phyloP scores from a whole-genome alignment of 2,113 vertebrate species.

The Amia ocellicauda region DNA sequence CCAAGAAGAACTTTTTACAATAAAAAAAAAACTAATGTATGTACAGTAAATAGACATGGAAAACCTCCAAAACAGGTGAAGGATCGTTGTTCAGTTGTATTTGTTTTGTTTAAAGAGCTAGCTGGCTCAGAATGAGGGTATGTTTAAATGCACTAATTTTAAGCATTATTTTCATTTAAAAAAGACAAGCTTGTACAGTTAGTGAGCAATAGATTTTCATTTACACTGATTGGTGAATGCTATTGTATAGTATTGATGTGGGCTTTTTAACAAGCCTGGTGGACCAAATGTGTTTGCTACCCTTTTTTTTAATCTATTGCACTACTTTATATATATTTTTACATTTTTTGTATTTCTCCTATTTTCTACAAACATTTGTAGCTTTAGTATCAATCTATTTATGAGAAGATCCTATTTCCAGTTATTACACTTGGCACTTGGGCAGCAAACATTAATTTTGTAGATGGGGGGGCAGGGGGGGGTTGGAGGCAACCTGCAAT shows the following conservation, averaged over 20 bases:
- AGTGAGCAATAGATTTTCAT: background rate
- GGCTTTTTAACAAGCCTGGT: constrained; percentile 15
- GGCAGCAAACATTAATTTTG: constrained; percentile 31
- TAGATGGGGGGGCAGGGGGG: no score
- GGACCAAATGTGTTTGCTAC: constrained; percentile 51
- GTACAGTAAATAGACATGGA: background rate
- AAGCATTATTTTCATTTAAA: constrained; percentile 11
- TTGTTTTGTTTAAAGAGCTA: background rate
- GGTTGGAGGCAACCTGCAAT: constrained; percentile 40
- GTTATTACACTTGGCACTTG: constrained; percentile 51
- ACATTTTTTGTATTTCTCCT: constrained; percentile 15
- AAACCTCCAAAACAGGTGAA: constrained; percentile 36
- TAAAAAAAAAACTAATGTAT: background rate
- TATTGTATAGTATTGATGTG: constrained; percentile 38
- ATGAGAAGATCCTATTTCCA: constrained; percentile 39
- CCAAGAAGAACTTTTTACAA: background rate
- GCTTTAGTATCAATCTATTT: constrained; percentile 35
- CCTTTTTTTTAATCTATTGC: constrained; percentile 46
- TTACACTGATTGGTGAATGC: background rate
- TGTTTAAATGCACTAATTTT: constrained; percentile 40
- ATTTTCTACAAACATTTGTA: constrained; percentile 30
- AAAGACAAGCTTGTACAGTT: constrained; percentile 17
- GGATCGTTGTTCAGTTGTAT: constrained; percentile 26
- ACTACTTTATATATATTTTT: constrained; percentile 30
- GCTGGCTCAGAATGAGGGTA: constrained; percentile 17